These are phyloP conservation scores for Torymus texanus DNA, from an alignment of 2,888 invertebrate genomes.

Conservation along the genomic window DNA sequence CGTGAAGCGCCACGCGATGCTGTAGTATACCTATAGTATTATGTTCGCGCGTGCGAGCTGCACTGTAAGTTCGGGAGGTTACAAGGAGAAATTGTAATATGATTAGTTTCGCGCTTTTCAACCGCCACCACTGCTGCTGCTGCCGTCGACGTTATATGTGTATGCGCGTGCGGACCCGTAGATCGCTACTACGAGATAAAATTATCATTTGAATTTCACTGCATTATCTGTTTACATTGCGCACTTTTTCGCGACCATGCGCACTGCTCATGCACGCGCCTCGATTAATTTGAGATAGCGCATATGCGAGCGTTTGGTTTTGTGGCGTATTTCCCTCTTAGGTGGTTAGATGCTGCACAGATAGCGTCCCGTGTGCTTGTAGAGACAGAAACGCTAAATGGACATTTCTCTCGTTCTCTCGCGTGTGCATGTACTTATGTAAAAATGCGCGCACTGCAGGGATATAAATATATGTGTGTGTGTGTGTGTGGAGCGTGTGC, in stretches of 20 bases:
- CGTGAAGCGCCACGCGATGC: not conserved
- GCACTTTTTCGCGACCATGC: conserved; percentile 5
- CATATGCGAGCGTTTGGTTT: not conserved
- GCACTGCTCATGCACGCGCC: not conserved
- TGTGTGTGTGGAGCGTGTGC: no score
- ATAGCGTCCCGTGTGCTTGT: no score
- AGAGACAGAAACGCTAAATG: no score
- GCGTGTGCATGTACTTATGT: no score
- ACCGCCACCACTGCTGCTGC: not conserved
- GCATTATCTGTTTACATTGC: conserved; percentile 40
- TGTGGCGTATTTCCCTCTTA: no score
- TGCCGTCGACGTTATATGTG: not conserved
- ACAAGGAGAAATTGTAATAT: conserved; percentile 46
- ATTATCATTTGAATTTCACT: conserved; percentile 49
- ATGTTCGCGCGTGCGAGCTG: conserved; percentile 7
- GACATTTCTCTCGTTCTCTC: no score
- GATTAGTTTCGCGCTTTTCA: conserved; percentile 42
- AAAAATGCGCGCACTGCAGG: no score
- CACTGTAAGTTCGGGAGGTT: conserved; percentile 41
- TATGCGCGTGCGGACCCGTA: conserved; percentile 1
- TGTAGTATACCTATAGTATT: conserved; percentile 2
- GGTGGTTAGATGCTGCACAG: no score
- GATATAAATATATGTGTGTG: no score
- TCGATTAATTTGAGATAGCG: conserved; percentile 43
- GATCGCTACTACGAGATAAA: conserved; percentile 38